These are phyloP conservation scores for Miniopterus natalensis DNA, from an alignment of 2,113 vertebrate species.

Conservation along the genomic window DNA sequence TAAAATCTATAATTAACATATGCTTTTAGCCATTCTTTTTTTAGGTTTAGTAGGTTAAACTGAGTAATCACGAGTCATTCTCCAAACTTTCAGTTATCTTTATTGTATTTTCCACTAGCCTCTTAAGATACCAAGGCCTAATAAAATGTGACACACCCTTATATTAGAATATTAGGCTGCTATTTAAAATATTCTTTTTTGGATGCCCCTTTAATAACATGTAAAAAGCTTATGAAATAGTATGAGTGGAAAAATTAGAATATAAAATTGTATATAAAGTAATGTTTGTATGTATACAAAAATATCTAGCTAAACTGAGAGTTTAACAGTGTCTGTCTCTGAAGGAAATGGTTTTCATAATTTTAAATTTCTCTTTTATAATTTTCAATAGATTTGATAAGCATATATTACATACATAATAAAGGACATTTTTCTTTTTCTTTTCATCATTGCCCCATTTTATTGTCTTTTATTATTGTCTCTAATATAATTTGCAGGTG, in stretches of 20 bases:
- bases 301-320: neutral
- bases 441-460: neutral
- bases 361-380: neutral
- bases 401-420: neutral
- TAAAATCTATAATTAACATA: neutral
- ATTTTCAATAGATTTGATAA: neutral
- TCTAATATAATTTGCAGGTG: neutral
- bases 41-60: neutral
- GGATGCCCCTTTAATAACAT: conserved; percentile 1
- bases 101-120: neutral
- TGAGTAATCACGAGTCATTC: neutral
- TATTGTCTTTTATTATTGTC: neutral
- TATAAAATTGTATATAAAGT: neutral
- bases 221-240: neutral
- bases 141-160: neutral
- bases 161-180: neutral
- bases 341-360: neutral
- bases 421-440: neutral
- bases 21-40: neutral
- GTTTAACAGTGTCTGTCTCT: neutral
- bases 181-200: neutral
- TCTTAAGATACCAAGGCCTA: neutral
- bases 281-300: neutral
- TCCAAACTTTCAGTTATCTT: neutral
- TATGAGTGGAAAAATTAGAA: neutral